Conservation (phyloP, 2,113 vertebrate genomes). For the Salvelinus sp. region DNA sequence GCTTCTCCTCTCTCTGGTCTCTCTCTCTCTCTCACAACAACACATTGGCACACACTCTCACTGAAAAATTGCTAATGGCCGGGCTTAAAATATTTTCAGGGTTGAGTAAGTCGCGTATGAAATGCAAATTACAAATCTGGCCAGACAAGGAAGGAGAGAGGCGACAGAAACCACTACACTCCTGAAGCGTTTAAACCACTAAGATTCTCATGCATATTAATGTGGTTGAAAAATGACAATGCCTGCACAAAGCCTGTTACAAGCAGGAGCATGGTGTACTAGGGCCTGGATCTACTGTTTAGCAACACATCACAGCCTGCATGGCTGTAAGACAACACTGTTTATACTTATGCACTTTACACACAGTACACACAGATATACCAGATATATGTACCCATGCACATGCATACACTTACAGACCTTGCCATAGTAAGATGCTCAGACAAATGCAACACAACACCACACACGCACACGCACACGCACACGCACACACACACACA, state of each 20-base stretch:
- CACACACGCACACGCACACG: too few species aligned
- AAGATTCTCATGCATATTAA: conserved; percentile 78
- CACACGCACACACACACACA: too few species aligned
- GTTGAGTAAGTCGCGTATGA: conserved; percentile 46
- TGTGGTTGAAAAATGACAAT: conserved; percentile 74
- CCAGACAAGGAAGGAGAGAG: conserved; percentile 19
- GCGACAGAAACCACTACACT: conserved; percentile 28
- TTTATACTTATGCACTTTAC: conserved; percentile 22
- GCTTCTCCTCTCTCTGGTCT: not conserved
- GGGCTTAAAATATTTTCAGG: conserved; percentile 50
- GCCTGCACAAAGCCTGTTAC: conserved; percentile 76
- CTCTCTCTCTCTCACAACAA: not conserved
- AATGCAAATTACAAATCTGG: conserved; percentile 53
- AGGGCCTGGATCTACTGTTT: conserved; percentile 65
- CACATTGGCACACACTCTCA: conserved; percentile 9
- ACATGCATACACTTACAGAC: not conserved
- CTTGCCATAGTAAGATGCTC: conserved; percentile 35
- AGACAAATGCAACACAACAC: conserved; percentile 47
- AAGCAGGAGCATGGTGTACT: conserved; percentile 61
- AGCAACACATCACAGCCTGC: conserved; percentile 65
- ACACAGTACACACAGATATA: not conserved
- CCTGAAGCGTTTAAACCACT: conserved; percentile 74
- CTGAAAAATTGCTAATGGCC: conserved; percentile 40
- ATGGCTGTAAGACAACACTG: conserved; percentile 42
- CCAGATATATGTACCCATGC: not conserved